Percentiles rank a stretch among this genome's conserved stretches.
phyloP scores from a whole-genome alignment of 2,797 vertebrate species.

The Pangasius krempfi region DNA sequence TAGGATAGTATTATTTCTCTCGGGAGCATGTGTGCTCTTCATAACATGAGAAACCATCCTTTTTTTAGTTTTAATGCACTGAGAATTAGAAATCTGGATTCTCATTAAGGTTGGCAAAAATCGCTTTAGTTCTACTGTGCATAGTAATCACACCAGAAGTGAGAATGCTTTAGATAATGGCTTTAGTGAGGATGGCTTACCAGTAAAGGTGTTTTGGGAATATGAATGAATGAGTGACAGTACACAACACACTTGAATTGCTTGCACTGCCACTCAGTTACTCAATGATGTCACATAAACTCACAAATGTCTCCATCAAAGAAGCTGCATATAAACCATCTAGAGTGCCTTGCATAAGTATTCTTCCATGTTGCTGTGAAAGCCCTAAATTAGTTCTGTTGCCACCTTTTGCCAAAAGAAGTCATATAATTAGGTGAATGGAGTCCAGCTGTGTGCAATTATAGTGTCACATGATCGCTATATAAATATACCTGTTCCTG shows the following conservation, averaged over 20 bases:
- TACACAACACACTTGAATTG: constrained; percentile 4
- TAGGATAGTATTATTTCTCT: constrained; percentile 24
- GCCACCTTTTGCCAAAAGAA: background rate
- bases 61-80: background rate
- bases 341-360: background rate
- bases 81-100: background rate
- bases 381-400: background rate
- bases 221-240: constrained; percentile 13
- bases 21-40: background rate
- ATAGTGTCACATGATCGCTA: background rate
- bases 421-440: background rate
- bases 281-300: background rate
- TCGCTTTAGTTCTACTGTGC: background rate
- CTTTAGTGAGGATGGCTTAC: background rate
- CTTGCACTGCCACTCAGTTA: background rate
- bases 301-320: constrained; percentile 6
- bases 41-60: constrained; percentile 1
- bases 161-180: constrained; percentile 6
- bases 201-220: constrained; percentile 2
- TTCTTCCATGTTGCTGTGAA: background rate
- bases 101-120: background rate
- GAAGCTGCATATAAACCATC: background rate
- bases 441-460: background rate
- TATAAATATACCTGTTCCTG: background rate
- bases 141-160: background rate